phyloP scores from a whole-genome alignment of 2,113 vertebrate species.

The Cyrtonyx montezumae region DNA sequence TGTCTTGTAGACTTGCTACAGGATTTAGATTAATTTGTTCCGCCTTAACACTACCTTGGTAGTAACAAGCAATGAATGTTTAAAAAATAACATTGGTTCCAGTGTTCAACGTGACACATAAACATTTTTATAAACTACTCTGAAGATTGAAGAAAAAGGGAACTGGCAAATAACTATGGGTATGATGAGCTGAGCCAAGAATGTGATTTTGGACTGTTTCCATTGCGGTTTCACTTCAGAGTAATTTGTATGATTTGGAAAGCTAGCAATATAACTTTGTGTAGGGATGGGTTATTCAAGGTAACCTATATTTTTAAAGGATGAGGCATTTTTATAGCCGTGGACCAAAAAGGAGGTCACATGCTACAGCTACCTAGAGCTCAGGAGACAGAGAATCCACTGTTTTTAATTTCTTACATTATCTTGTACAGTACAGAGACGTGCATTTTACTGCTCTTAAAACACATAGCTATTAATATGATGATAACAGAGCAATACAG shows the following conservation, averaged over 20 bases:
- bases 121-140: slow-evolving; percentile 68
- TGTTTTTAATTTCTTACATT: slow-evolving; percentile 42
- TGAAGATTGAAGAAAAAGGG: slow-evolving; percentile 65
- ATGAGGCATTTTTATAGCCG: slow-evolving; percentile 64
- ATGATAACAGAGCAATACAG: slow-evolving; percentile 47
- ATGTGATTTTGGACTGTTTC: slow-evolving; percentile 77
- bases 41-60: slow-evolving; percentile 18
- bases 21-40: slow-evolving; percentile 4
- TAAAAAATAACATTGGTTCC: slow-evolving; percentile 29
- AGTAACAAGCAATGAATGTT: slow-evolving; percentile 30
- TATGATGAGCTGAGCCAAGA: slow-evolving; percentile 75
- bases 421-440: slow-evolving; percentile 5
- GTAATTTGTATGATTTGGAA: slow-evolving; percentile 83
- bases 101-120: slow-evolving; percentile 51
- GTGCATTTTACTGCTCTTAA: slow-evolving; percentile 51
- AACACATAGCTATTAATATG: slow-evolving; percentile 53
- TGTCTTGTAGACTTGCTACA: background rate
- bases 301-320: slow-evolving; percentile 71
- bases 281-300: slow-evolving; percentile 79
- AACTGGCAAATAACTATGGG: slow-evolving; percentile 65
- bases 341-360: slow-evolving; percentile 47
- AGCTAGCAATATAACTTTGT: slow-evolving; percentile 74
- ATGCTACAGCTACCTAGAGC: slow-evolving; percentile 37
- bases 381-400: slow-evolving; percentile 19
- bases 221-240: slow-evolving; percentile 77